phyloP scores from a whole-genome alignment of 2,888 invertebrate genomes.

The Gymnosoma rotundatum region DNA sequence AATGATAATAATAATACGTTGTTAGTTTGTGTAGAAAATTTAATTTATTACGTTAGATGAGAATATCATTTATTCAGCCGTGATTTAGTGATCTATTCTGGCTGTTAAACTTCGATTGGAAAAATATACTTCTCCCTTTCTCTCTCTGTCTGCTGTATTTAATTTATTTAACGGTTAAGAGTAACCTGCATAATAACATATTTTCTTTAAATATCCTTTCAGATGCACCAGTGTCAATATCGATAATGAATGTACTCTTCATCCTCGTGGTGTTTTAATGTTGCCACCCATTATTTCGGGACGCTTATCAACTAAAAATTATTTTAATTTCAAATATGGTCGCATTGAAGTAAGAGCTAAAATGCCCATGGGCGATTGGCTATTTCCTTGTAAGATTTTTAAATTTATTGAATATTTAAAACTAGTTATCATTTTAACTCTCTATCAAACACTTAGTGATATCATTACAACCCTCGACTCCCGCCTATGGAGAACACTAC shows the following conservation, averaged over 20 bases:
- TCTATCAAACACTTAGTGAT: slow-evolving; percentile 83
- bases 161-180: too few relatives aligned
- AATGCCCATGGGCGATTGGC: slow-evolving; percentile 90
- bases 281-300: slow-evolving; percentile 88
- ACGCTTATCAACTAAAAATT: slow-evolving; percentile 85
- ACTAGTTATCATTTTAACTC: too few relatives aligned
- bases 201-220: slow-evolving; percentile 30
- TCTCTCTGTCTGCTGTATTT: too few relatives aligned
- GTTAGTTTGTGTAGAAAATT: too few relatives aligned
- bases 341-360: slow-evolving; percentile 87
- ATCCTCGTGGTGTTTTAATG: slow-evolving; percentile 79
- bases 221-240: slow-evolving; percentile 83
- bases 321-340: slow-evolving; percentile 88
- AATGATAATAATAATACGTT: too few relatives aligned
- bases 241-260: slow-evolving; percentile 75
- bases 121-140: too few relatives aligned
- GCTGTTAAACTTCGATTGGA: too few relatives aligned
- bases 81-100: too few relatives aligned
- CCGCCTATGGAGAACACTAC: slow-evolving; percentile 85
- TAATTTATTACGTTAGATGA: too few relatives aligned
- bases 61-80: too few relatives aligned
- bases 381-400: slow-evolving; percentile 86
- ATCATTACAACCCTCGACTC: slow-evolving; percentile 85
- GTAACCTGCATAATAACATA: too few relatives aligned
- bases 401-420: not conserved